These are phyloP conservation scores for Spodoptera litura DNA, from an alignment of 1,140 invertebrate genomes.

Conservation along the genomic window DNA sequence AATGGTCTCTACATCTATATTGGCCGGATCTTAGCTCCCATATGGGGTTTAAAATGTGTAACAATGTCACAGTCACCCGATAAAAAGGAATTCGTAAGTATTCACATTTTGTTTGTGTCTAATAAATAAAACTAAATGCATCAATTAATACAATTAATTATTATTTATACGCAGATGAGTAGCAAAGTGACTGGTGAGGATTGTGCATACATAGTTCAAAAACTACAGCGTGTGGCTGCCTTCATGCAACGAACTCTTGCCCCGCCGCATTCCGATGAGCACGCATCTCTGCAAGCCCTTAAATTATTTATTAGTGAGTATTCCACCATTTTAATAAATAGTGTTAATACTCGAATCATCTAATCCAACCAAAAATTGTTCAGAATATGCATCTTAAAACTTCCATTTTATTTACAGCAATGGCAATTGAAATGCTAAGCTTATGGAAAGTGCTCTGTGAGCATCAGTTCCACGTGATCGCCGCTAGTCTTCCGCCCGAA, in stretches of 20 bases:
- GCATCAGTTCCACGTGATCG: slow-evolving; percentile 96
- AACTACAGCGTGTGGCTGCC: slow-evolving; percentile 81
- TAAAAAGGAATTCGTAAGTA: slow-evolving; percentile 88
- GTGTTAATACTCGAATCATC: background rate
- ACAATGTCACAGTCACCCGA: slow-evolving; percentile 87
- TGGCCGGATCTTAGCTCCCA: slow-evolving; percentile 92
- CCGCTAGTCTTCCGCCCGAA: slow-evolving; percentile 88
- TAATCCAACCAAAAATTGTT: background rate
- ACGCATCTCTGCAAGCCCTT: slow-evolving; percentile 74
- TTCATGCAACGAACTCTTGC: slow-evolving; percentile 81
- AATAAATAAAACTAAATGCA: too few relatives aligned
- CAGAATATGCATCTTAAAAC: slow-evolving; percentile 13
- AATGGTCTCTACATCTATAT: slow-evolving; percentile 97
- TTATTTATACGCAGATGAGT: slow-evolving; percentile 72
- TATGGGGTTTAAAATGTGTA: slow-evolving; percentile 92
- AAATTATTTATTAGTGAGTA: slow-evolving; percentile 69
- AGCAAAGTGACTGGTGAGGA: slow-evolving; percentile 84
- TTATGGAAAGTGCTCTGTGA: slow-evolving; percentile 97
- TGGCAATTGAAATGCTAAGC: slow-evolving; percentile 95
- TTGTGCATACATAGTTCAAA: slow-evolving; percentile 81
- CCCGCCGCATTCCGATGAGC: slow-evolving; percentile 74
- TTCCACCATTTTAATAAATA: background rate
- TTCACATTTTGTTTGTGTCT: slow-evolving; percentile 21
- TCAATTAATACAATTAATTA: background rate
- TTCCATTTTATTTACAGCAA: slow-evolving; percentile 76